A percentile compares a stretch with the other conserved stretches of the same genome.
Evolutionary conservation across 2,888 invertebrate genomes (phyloP).

Genomic region (Lithophane leautieri): DNA sequence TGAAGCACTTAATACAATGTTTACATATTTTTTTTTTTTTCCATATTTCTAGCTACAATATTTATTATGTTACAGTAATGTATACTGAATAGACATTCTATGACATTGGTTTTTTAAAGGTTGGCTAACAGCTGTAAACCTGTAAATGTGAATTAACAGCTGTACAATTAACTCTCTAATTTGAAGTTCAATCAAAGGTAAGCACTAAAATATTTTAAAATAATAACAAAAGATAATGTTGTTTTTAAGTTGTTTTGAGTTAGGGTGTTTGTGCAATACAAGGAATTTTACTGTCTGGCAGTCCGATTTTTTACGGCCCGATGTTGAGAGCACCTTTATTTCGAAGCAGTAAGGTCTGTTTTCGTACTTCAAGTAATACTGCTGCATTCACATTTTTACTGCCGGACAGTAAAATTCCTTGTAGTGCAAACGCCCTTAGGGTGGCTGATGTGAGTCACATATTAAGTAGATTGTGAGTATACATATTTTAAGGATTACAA

Average conservation of each 20-base stretch:
- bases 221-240: neutral
- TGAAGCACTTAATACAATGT: neutral
- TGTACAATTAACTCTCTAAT: conserved; percentile 8
- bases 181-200: neutral
- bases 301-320: no score
- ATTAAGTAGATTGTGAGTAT: no score
- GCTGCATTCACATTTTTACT: no score
- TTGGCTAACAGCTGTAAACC: neutral
- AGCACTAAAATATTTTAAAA: neutral
- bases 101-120: conserved; percentile 29
- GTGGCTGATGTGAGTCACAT: neutral
- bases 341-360: no score
- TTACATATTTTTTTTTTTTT: neutral
- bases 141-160: conserved; percentile 9
- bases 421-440: no score
- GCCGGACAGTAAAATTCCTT: no score
- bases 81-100: neutral
- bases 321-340: no score
- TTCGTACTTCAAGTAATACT: no score
- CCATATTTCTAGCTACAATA: neutral
- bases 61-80: neutral
- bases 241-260: neutral
- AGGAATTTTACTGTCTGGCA: no score
- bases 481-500: neutral
- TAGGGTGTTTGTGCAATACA: no score